A percentile compares a stretch with the other conserved stretches of the same genome.
phyloP scores from a whole-genome alignment of 2,888 invertebrate species.

The Acanthosoma haemorrhoidale region DNA sequence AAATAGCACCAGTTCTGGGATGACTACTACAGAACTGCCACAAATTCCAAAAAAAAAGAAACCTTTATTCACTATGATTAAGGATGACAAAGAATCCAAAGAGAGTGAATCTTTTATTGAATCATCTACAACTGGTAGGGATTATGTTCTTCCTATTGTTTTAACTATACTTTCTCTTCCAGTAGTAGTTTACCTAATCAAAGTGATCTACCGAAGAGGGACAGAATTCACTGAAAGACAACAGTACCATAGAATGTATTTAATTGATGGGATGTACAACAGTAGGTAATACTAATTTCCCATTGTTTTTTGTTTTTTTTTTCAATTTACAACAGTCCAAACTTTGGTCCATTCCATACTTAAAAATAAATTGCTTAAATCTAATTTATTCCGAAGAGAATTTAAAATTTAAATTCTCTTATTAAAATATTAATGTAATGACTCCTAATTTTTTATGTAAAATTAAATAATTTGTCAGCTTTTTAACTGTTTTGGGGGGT shows the following conservation, averaged over 20 bases:
- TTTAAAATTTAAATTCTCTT: too few species aligned
- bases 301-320: not conserved
- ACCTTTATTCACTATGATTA: slow-evolving; percentile 35
- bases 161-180: slow-evolving; percentile 69
- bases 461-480: too few species aligned
- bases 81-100: slow-evolving; percentile 32
- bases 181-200: slow-evolving; percentile 62
- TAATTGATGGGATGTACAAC: slow-evolving; percentile 85
- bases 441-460: too few species aligned
- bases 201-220: slow-evolving; percentile 63
- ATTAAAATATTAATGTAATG: too few species aligned
- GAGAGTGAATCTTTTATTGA: slow-evolving; percentile 37
- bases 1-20: not conserved
- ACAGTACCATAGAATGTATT: slow-evolving; percentile 80
- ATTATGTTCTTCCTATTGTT: slow-evolving; percentile 69
- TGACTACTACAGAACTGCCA: not conserved
- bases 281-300: slow-evolving; percentile 51
- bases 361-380: too few species aligned
- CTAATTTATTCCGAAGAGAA: too few species aligned
- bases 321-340: too few species aligned
- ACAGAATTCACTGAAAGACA: slow-evolving; percentile 79
- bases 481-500: too few species aligned
- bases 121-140: slow-evolving; percentile 43
- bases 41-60: slow-evolving; percentile 7
- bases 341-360: too few species aligned